phyloP scores from a whole-genome alignment of 2,113 vertebrate species.

The Ceuthmochares aereus region DNA sequence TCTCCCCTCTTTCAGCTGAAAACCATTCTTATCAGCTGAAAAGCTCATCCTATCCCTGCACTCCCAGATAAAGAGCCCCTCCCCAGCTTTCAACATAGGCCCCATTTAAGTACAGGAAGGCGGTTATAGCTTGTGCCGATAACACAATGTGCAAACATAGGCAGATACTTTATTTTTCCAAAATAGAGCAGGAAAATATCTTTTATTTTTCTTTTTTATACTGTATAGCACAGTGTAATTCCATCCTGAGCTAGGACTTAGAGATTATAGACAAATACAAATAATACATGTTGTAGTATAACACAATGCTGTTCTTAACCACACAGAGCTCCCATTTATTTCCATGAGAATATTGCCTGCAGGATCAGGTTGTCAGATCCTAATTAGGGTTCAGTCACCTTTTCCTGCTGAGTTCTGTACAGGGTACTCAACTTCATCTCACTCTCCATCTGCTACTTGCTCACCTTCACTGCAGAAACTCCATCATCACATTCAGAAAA shows the following conservation, averaged over 20 bases:
- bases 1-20: too few relatives aligned
- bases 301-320: background rate
- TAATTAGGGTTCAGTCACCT: constrained; percentile 1
- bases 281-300: background rate
- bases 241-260: background rate
- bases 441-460: background rate
- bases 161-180: background rate
- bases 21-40: too few relatives aligned
- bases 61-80: too few relatives aligned
- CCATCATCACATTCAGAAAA: background rate
- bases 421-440: background rate
- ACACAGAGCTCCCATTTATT: background rate
- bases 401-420: background rate
- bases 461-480: background rate
- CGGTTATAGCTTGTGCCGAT: background rate
- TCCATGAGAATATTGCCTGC: background rate
- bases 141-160: background rate
- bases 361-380: background rate
- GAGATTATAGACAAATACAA: background rate
- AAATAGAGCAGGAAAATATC: background rate
- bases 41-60: too few relatives aligned
- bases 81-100: too few relatives aligned
- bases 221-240: background rate
- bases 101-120: too few relatives aligned
- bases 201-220: background rate